Percentiles rank a stretch among this genome's conserved stretches.
phyloP scores from a whole-genome alignment of 2,113 vertebrate species.

The Uropsilus gracilis region DNA sequence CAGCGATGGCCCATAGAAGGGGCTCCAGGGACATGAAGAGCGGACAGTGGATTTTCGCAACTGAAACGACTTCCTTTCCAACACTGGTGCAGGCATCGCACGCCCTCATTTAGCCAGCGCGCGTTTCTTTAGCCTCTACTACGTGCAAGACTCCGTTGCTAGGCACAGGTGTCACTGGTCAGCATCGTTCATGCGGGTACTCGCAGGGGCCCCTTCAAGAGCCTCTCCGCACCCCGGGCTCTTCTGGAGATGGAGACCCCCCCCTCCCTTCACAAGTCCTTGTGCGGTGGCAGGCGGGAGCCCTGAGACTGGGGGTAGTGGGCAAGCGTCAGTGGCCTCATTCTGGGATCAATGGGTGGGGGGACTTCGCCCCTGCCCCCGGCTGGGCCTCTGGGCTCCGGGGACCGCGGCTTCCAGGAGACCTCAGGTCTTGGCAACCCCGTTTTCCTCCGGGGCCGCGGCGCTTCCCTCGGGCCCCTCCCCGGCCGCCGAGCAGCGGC shows the following conservation, averaged over 20 bases:
- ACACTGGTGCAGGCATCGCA: neutral
- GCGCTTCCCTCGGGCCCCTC: neutral
- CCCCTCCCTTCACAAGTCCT: neutral
- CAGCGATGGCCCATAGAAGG: neutral
- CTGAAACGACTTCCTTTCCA: neutral
- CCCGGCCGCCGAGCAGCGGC: neutral
- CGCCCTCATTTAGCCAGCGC: neutral
- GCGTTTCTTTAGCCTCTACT: constrained; percentile 28
- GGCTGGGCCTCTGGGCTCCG: neutral
- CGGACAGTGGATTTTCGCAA: neutral
- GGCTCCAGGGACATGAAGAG: neutral
- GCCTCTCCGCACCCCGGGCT: neutral
- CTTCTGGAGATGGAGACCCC: neutral
- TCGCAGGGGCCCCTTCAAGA: neutral
- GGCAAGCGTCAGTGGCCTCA: neutral
- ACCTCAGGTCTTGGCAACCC: neutral
- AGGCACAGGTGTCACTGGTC: neutral
- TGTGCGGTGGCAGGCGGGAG: neutral
- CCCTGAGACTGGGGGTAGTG: neutral
- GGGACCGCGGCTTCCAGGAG: neutral
- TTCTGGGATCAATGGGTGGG: neutral
- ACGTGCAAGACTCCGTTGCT: neutral
- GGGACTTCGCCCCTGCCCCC: neutral
- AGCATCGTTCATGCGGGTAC: neutral
- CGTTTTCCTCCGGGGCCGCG: neutral